Evolutionary conservation across 2,888 invertebrate species (phyloP).

Genomic region (Drosophila rellima): DNA sequence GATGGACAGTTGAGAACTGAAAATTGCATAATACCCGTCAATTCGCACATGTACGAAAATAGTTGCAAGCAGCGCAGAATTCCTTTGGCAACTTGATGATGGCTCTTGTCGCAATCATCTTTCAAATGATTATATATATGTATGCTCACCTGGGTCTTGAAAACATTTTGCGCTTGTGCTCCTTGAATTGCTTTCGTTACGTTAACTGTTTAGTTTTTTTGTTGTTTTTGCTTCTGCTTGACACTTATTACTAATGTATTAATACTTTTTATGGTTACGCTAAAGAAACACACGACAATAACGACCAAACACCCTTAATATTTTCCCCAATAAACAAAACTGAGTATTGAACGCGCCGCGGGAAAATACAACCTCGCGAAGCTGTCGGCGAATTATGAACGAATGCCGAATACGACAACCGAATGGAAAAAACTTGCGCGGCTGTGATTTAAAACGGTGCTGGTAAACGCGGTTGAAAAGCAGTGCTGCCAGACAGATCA

Average conservation of each 20-base stretch:
- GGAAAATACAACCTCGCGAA: constrained; percentile 36
- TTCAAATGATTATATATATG: constrained; percentile 3
- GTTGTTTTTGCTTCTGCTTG: constrained; percentile 24
- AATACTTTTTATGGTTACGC: constrained; percentile 56
- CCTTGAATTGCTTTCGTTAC: constrained; percentile 52
- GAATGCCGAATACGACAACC: constrained; percentile 38
- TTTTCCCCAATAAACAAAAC: constrained; percentile 40
- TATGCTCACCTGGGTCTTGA: constrained; percentile 82
- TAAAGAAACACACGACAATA: constrained; percentile 40
- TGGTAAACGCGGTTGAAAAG: background rate
- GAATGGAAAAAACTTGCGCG: constrained; percentile 37
- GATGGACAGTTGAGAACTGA: constrained; percentile 1
- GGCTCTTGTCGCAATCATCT: background rate
- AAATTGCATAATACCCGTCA: constrained; percentile 64
- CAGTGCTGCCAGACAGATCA: constrained; percentile 1
- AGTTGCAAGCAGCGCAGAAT: constrained; percentile 31
- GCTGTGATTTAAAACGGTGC: constrained; percentile 37
- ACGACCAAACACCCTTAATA: constrained; percentile 46
- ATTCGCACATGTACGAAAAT: constrained; percentile 37
- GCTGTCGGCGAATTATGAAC: constrained; percentile 55
- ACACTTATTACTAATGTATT: constrained; percentile 56
- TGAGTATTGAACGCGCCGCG: constrained; percentile 52
- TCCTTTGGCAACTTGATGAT: constrained; percentile 42
- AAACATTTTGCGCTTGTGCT: constrained; percentile 75
- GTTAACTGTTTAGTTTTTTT: constrained; percentile 39